Conservation (phyloP, 2,888 invertebrate species). For the Prionchulus punctatus region DNA sequence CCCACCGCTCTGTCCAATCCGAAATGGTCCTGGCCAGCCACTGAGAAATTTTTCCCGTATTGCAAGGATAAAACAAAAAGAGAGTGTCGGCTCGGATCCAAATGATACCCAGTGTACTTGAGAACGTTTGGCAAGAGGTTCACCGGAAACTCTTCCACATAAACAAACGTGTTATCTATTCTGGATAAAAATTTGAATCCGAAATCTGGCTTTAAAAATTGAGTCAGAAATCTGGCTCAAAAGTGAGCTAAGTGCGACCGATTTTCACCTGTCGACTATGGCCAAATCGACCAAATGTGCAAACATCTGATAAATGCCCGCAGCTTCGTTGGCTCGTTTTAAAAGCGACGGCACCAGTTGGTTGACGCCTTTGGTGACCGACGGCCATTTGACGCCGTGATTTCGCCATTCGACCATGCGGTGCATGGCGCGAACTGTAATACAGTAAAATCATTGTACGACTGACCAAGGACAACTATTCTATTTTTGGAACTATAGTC, state of each 20-base stretch:
- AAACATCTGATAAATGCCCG: conserved; percentile 39
- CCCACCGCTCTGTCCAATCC: conserved; percentile 33
- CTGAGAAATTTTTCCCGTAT: conserved; percentile 36
- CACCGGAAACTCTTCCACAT: conserved; percentile 36
- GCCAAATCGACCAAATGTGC: conserved; percentile 33
- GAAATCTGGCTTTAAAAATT: background rate
- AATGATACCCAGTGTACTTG: conserved; percentile 28
- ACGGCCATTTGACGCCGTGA: conserved; percentile 35
- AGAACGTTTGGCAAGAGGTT: conserved; percentile 30
- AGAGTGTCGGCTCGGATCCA: conserved; percentile 11
- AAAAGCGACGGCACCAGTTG: conserved; percentile 31
- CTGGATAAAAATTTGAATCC: conserved; percentile 13
- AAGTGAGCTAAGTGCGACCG: too few relatives aligned
- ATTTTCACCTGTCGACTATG: conserved; percentile 9
- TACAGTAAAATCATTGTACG: too few relatives aligned
- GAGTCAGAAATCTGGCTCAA: too few relatives aligned
- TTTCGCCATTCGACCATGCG: conserved; percentile 34
- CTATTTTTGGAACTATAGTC: too few relatives aligned
- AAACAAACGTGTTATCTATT: conserved; percentile 22
- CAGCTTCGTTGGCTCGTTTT: conserved; percentile 37
- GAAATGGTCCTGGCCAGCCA: conserved; percentile 33
- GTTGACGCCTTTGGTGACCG: conserved; percentile 18
- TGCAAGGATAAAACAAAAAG: conserved; percentile 34
- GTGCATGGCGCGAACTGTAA: conserved; percentile 33
- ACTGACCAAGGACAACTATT: too few relatives aligned